Evolutionary conservation across 2,888 invertebrate species (phyloP).

Genomic region (Empis stercorea): DNA sequence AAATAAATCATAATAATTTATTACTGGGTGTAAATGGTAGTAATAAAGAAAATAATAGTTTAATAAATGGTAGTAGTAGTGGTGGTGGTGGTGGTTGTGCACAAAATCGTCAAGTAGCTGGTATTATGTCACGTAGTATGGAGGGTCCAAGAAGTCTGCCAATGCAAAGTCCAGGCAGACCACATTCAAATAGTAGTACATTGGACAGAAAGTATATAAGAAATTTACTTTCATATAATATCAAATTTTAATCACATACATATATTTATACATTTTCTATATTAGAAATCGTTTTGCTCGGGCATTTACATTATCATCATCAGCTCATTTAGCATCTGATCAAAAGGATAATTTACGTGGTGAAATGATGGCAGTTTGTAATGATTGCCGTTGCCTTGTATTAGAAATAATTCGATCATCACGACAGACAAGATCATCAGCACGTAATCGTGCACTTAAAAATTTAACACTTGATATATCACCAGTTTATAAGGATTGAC

Average conservation of each 20-base stretch:
- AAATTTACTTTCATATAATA: conserved; percentile 1
- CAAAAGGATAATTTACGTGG: conserved; percentile 53
- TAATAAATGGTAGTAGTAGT: conserved; percentile 12
- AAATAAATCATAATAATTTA: background rate
- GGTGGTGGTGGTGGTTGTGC: conserved; percentile 10
- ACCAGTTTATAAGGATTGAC: conserved; percentile 53
- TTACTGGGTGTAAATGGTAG: conserved; percentile 10
- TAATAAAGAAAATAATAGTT: conserved; percentile 18
- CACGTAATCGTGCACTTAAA: conserved; percentile 66
- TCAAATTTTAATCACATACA: background rate
- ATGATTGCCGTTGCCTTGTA: conserved; percentile 89
- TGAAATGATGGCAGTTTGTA: conserved; percentile 80
- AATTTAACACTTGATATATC: conserved; percentile 73
- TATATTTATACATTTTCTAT: background rate
- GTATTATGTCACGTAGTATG: conserved; percentile 45
- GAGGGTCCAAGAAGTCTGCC: conserved; percentile 46
- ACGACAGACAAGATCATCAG: conserved; percentile 67
- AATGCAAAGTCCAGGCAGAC: conserved; percentile 34
- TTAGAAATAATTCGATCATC: conserved; percentile 87
- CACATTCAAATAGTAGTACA: conserved; percentile 37
- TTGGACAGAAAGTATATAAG: conserved; percentile 44
- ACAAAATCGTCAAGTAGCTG: conserved; percentile 25
- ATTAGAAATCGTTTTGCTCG: conserved; percentile 49
- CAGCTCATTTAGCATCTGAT: conserved; percentile 36
- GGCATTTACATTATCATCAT: conserved; percentile 42